Base-by-base conservation (phyloP, 1,140 invertebrate genomes). In the Himalopsyche phryganea region DNA sequence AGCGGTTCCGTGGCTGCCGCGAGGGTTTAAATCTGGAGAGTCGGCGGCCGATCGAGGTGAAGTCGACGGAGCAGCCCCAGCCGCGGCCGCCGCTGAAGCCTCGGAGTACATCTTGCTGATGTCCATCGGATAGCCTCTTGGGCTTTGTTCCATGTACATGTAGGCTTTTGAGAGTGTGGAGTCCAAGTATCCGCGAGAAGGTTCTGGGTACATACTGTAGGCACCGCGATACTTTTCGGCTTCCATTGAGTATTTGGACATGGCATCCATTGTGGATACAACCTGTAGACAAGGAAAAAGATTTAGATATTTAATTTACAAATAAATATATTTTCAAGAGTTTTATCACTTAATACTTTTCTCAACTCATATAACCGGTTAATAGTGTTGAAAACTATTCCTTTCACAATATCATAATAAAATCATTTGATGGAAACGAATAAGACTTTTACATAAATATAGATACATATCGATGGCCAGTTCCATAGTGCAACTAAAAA, bases 141-240 rank as follows among this genome's bases (percentile, higher is more conserved):
- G 75, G 51, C 75, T 78, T 60, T 87, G 86, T 66, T 89, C 87
- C 83, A 89, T 87, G 72, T 90, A 90, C 76, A 90, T 85, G 69
- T 91, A 92, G 1, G 87, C 88, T 69, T 91, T 91, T 59, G 86
- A 86, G 11, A 87, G 76, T 0, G 86, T 86, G 11, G 84, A 84
- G 66, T 90, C 88, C 57, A 89, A 72, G 66, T 89, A 90, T 36
- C 85, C 82, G 51, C 86, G 83, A 0, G 84, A 81, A 7, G 84
- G 81, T 65, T 87, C 84, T 2, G 84, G 80, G 65, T 86, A 87
- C 85, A 87, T 87, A 61, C 75, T 69, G 74, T 88, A 89, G 0
- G 83, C 76, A 5, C 84, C 83, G 32, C 86, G 79, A 70, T 88
- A 89, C 58, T 89, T 89, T 55, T 88, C 87, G 0, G 85, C 83